Conservation (phyloP, 2,888 invertebrate genomes). For the Drosophila acutilabella region DNA sequence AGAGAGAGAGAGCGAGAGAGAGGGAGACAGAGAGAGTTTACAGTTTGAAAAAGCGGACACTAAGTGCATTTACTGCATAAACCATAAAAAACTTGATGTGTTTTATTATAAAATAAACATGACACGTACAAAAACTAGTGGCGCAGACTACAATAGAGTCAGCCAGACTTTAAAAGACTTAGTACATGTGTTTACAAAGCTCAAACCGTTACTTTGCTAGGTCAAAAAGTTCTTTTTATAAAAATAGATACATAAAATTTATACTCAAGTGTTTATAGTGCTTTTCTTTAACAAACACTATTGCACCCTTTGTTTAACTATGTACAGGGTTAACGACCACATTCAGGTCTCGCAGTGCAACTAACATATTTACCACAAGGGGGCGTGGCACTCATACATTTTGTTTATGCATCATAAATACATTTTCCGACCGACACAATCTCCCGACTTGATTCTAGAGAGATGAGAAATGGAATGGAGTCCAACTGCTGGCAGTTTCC, state of each 20-base stretch:
- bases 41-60: background rate
- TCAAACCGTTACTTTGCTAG: no score
- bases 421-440: constrained; percentile 46
- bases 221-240: no score
- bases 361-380: constrained; percentile 15
- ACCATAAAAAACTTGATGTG: constrained; percentile 57
- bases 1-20: background rate
- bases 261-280: background rate
- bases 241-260: no score
- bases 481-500: background rate
- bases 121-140: constrained; percentile 32
- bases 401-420: constrained; percentile 76
- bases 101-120: constrained; percentile 62
- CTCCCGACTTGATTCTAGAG: constrained; percentile 22
- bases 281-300: background rate
- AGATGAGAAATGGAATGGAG: constrained; percentile 15
- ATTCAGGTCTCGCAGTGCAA: constrained; percentile 3
- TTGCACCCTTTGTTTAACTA: background rate
- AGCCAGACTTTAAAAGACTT: background rate
- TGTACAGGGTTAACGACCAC: constrained; percentile 5
- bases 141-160: background rate
- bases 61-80: constrained; percentile 49
- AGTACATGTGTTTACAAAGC: no score
- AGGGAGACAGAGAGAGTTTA: background rate
- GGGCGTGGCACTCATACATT: constrained; percentile 50